These are phyloP conservation scores for Neodon shergylaensis DNA, from an alignment of 2,113 vertebrate species.

Conservation along the genomic window DNA sequence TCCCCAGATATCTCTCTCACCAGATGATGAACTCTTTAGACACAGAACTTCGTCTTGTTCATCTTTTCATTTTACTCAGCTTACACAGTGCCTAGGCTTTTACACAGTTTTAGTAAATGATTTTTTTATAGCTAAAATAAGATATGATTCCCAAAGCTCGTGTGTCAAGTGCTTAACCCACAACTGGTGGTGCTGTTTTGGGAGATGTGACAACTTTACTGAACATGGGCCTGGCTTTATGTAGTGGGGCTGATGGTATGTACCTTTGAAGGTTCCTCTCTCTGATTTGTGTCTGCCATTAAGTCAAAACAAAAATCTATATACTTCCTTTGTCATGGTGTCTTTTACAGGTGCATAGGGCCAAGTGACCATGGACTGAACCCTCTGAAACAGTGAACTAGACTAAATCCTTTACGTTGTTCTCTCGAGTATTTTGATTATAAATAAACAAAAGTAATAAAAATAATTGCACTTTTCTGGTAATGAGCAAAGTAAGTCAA, in stretches of 20 bases:
- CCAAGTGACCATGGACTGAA: not conserved
- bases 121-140: not conserved
- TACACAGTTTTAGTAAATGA: conserved; percentile 9
- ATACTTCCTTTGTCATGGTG: not conserved
- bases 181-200: not conserved
- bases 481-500: conserved; percentile 41
- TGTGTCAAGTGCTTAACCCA: too few species aligned
- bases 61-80: conserved; percentile 45
- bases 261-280: not conserved
- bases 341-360: not conserved
- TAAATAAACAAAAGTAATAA: not conserved
- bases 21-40: conserved; percentile 42
- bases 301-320: not conserved
- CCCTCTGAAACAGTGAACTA: not conserved
- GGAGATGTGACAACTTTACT: not conserved
- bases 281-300: not conserved
- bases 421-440: not conserved
- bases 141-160: not conserved
- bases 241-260: not conserved
- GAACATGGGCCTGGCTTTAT: too few species aligned
- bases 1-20: not conserved
- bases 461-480: conserved; percentile 30
- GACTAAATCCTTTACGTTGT: not conserved
- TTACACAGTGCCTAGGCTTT: not conserved
- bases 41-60: not conserved